Evolutionary conservation across 30 jellyfish, hydroid and myxozoan species (phyloP).

Genomic region (Pseudorhiza aurosa): DNA sequence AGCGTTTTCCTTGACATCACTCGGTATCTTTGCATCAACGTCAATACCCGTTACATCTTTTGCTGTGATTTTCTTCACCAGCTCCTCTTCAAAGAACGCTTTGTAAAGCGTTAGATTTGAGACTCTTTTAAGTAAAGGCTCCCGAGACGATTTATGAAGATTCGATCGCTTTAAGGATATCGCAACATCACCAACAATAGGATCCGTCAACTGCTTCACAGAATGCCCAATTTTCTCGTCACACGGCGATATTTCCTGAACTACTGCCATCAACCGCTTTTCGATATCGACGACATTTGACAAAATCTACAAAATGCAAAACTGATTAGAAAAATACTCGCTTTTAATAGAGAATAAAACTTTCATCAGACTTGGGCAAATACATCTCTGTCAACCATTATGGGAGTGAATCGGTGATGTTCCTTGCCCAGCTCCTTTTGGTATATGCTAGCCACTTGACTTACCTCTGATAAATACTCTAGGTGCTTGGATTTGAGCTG

Average conservation of each 20-base stretch:
- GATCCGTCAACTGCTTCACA: constrained; percentile 20
- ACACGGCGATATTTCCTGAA: background rate
- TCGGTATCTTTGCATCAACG: constrained; percentile 36
- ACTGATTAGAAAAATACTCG: background rate
- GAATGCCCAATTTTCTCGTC: background rate
- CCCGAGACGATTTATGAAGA: constrained; percentile 14
- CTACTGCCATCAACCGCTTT: constrained; percentile 6
- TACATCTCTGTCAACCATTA: no score
- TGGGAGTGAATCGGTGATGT: no score
- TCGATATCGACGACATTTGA: constrained; percentile 30
- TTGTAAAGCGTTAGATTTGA: constrained; percentile 46
- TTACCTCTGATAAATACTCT: constrained; percentile 70
- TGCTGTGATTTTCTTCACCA: constrained; percentile 9
- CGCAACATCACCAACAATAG: constrained; percentile 3
- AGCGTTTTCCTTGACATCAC: constrained; percentile 41
- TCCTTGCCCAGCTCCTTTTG: no score
- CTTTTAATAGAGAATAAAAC: no score
- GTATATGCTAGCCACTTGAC: no score
- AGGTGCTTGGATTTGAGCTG: constrained; percentile 50
- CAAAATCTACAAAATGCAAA: constrained; percentile 27
- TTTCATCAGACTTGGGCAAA: background rate
- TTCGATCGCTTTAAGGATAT: background rate
- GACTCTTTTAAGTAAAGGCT: background rate
- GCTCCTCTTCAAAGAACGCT: constrained; percentile 50
- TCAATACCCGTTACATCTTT: background rate